Evolutionary conservation across 2,888 invertebrate genomes (phyloP).

Genomic region (Melanostoma scalare): DNA sequence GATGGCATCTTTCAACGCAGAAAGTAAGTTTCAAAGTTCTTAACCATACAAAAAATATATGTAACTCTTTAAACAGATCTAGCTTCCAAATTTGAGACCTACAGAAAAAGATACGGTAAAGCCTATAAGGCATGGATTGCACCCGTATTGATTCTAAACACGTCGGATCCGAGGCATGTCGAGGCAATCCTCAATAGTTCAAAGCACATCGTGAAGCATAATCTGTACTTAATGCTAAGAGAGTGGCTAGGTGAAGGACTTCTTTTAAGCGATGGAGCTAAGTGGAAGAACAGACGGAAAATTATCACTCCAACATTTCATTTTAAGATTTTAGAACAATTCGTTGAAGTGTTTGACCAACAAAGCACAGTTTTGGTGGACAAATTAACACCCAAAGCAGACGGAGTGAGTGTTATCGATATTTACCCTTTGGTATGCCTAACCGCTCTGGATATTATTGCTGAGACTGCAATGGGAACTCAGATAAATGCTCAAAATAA

Average conservation of each 20-base stretch:
- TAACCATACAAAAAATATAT: not conserved
- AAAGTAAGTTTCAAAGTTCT: slow-evolving; percentile 75
- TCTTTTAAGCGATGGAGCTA: slow-evolving; percentile 78
- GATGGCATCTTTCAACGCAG: slow-evolving; percentile 77
- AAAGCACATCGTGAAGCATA: slow-evolving; percentile 77
- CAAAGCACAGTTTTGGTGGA: slow-evolving; percentile 84
- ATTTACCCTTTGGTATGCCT: slow-evolving; percentile 85
- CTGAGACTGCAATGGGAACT: slow-evolving; percentile 91
- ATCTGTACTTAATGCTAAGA: slow-evolving; percentile 76
- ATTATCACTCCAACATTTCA: slow-evolving; percentile 91
- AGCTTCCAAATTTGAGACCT: slow-evolving; percentile 75
- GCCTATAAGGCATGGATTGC: slow-evolving; percentile 76
- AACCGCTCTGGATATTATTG: slow-evolving; percentile 85
- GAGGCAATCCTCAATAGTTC: slow-evolving; percentile 77
- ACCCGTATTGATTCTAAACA: slow-evolving; percentile 75
- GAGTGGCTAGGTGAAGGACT: slow-evolving; percentile 80
- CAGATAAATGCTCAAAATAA: slow-evolving; percentile 87
- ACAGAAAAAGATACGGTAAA: slow-evolving; percentile 76
- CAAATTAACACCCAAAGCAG: slow-evolving; percentile 81
- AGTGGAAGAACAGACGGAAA: slow-evolving; percentile 87
- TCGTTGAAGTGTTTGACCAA: slow-evolving; percentile 87
- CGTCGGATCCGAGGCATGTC: slow-evolving; percentile 77
- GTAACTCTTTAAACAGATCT: slow-evolving; percentile 73
- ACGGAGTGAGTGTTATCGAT: slow-evolving; percentile 82
- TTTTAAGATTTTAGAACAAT: slow-evolving; percentile 89